Evolutionary conservation across 2,797 vertebrate species (phyloP).

Genomic region (Helostoma temminkii): DNA sequence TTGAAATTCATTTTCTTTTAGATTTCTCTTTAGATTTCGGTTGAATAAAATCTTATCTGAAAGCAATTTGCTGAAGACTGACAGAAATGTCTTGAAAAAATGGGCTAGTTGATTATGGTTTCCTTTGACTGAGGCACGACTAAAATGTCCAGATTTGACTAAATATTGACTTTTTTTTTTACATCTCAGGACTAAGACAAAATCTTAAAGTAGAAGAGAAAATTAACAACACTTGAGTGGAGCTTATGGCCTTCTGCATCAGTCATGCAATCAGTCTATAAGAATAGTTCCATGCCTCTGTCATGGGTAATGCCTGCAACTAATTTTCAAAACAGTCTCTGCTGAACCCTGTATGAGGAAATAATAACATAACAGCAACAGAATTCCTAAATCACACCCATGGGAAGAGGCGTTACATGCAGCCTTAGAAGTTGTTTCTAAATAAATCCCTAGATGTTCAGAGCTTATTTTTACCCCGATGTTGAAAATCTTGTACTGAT

Average conservation of each 20-base stretch:
- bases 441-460: not conserved
- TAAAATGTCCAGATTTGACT: not conserved
- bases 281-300: slow-evolving; percentile 48
- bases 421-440: slow-evolving; percentile 4
- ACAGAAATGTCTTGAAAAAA: not conserved
- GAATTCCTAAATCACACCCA: slow-evolving; percentile 30
- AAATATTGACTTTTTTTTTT: not conserved
- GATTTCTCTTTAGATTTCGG: not conserved
- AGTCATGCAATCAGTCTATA: slow-evolving; percentile 66
- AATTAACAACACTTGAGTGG: slow-evolving; percentile 19
- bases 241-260: slow-evolving; percentile 35
- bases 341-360: slow-evolving; percentile 28
- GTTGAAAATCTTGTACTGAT: not conserved
- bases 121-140: not conserved
- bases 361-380: slow-evolving; percentile 25
- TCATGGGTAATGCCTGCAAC: slow-evolving; percentile 33
- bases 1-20: not conserved
- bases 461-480: not conserved
- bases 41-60: not conserved
- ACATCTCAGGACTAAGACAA: not conserved
- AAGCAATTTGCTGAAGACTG: not conserved
- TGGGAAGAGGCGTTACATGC: slow-evolving; percentile 1
- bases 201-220: not conserved
- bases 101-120: not conserved
- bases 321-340: slow-evolving; percentile 31